Evolutionary conservation across 2,113 vertebrate genomes (phyloP).

Genomic region (Boulengeromyrus knoepffleri): DNA sequence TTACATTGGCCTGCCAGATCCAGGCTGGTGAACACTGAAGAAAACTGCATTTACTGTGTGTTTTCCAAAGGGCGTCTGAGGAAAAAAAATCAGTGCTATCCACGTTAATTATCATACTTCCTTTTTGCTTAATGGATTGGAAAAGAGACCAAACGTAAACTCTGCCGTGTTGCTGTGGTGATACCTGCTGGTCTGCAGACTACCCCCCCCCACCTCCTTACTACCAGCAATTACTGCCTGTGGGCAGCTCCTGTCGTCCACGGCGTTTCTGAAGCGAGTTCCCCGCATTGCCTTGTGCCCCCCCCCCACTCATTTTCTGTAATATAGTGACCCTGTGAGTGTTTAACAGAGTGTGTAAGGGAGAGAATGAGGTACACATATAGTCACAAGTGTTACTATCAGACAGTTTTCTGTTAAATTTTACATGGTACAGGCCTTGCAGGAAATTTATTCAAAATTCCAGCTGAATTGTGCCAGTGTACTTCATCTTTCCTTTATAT

Average conservation of each 20-base stretch:
- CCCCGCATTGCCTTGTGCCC: background rate
- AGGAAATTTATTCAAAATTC: background rate
- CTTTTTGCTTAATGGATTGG: constrained; percentile 37
- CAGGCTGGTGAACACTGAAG: background rate
- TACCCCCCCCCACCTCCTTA: constrained; percentile 10
- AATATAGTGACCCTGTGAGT: background rate
- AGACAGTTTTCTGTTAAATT: background rate
- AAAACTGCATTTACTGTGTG: background rate
- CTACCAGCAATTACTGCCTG: background rate
- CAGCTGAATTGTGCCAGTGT: background rate
- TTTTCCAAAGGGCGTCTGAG: constrained; percentile 22
- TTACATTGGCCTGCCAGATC: background rate
- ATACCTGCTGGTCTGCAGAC: background rate
- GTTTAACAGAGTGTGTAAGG: background rate
- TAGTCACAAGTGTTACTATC: background rate
- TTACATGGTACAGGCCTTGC: background rate
- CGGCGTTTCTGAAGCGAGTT: background rate
- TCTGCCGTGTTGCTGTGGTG: constrained; percentile 36
- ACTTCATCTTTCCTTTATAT: too few relatives aligned
- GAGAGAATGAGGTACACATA: background rate
- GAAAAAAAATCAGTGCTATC: constrained; percentile 12
- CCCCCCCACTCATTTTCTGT: background rate
- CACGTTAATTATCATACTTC: constrained; percentile 5
- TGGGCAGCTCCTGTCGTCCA: background rate
- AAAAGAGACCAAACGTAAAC: constrained; percentile 5